Base-by-base conservation (phyloP, 2,797 vertebrate genomes). In the Danio jaintianensis region DNA sequence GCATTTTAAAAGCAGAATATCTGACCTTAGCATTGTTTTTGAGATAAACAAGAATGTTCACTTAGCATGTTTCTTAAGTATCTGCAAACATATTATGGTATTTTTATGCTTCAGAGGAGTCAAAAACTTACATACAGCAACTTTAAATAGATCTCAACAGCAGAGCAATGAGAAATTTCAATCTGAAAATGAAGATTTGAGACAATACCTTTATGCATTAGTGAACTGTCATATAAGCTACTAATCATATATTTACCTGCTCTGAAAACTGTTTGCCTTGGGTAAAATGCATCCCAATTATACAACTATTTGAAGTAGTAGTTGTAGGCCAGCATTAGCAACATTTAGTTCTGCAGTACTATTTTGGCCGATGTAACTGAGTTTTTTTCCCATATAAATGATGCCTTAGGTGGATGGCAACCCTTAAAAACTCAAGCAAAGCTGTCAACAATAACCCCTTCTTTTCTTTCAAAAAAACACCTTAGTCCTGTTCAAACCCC, bases 241-340 rank as follows among this genome's bases (percentile, higher is more conserved):
- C 12, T 70, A 76, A 71, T 56, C 80, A 69, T 79, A 71, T 42
- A 53, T 52, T 80, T 62, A 80, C 69, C 69, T 80, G 61, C 61
- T 74, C 40, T 66, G 29, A 47, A 62, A 61, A 20, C 9, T 5
- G 9, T 66, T 78, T 72, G 75, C 81, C 75, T 82, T 18, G 20
- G 71, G 81, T 63, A n/a, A 71, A 82, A 82, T 53, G 16, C 52
- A 78, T 64, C 61, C 18, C 53, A 82, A 73, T 78, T 82, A 82
- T 72, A 52, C 61, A 74, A 81, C 18, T 67, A 82, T 78, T 66
- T 61, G 43, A 72, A 68, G 73, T 12, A 4, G 9, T 48, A 53
- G 47, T 38, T 29, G 29, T 29, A 67, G 36, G 55, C 43, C 61
- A 56, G 16, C 52, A 36, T 50, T 78, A 78, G 62, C 55, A 66